phyloP scores from a whole-genome alignment of 2,888 invertebrate species.

The Empis livida region DNA sequence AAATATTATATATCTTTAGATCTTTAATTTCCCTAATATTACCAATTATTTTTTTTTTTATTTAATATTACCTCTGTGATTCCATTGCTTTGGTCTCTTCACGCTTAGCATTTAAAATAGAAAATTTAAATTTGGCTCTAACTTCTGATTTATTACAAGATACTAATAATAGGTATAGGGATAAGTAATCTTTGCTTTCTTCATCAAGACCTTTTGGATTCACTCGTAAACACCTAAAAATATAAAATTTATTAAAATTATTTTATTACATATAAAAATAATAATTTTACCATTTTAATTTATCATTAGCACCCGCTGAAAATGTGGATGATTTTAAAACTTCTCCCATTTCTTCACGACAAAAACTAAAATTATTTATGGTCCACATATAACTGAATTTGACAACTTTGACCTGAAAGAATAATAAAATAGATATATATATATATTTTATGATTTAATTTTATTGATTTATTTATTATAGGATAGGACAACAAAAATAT shows the following conservation, averaged over 20 bases:
- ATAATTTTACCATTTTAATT: slow-evolving; percentile 82
- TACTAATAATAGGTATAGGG: slow-evolving; percentile 94
- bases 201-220: slow-evolving; percentile 99
- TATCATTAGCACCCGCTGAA: slow-evolving; percentile 98
- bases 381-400: slow-evolving; percentile 99
- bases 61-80: slow-evolving; percentile 42
- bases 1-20: too few species aligned
- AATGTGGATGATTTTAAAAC: slow-evolving; percentile 99
- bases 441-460: not conserved
- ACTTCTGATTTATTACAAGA: slow-evolving; percentile 99
- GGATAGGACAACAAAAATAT: not conserved
- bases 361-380: slow-evolving; percentile 99
- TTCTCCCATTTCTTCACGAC: slow-evolving; percentile 99
- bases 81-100: slow-evolving; percentile 99
- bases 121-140: slow-evolving; percentile 99
- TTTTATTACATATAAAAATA: too few species aligned
- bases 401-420: slow-evolving; percentile 95
- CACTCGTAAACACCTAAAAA: slow-evolving; percentile 83
- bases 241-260: not conserved
- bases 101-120: slow-evolving; percentile 98
- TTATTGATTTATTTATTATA: not conserved
- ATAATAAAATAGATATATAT: slow-evolving; percentile 3
- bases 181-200: slow-evolving; percentile 99
- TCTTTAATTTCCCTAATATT: too few species aligned
- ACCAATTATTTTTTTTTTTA: too few species aligned